phyloP scores from a whole-genome alignment of 2,113 vertebrate genomes.

The Ceratotherium simum region DNA sequence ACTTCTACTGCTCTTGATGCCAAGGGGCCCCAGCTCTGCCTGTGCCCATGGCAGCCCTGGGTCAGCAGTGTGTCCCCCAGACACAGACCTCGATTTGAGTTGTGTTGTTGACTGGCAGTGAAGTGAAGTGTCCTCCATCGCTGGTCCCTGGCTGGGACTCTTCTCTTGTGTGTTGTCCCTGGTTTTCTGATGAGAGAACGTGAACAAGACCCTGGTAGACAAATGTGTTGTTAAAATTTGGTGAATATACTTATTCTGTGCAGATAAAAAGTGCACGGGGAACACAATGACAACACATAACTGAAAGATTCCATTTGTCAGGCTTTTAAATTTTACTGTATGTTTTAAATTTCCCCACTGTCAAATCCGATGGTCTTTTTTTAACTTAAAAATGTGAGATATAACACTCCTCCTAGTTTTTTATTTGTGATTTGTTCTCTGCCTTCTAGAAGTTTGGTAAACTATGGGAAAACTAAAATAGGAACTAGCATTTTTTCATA shows the following conservation, averaged over 20 bases:
- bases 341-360: not conserved
- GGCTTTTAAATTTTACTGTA: not conserved
- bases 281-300: fast-evolving
- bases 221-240: not conserved
- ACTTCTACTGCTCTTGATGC: not conserved
- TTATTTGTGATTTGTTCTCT: not conserved
- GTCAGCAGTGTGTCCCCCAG: too few relatives aligned
- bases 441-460: not conserved
- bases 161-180: too few relatives aligned
- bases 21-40: not conserved
- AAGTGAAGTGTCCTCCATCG: not conserved
- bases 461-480: not conserved
- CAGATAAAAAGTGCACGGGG: not conserved
- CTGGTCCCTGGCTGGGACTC: not conserved
- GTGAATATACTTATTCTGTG: not conserved
- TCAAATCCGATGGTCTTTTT: not conserved
- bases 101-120: too few relatives aligned
- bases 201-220: not conserved
- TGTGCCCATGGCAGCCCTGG: fast-evolving
- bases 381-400: not conserved
- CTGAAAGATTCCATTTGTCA: not conserved
- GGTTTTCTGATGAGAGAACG: not conserved
- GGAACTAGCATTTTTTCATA: too few relatives aligned
- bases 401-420: not conserved
- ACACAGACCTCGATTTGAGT: not conserved